phyloP scores from a whole-genome alignment of 2,888 invertebrate species.

The Campoletis raptor region DNA sequence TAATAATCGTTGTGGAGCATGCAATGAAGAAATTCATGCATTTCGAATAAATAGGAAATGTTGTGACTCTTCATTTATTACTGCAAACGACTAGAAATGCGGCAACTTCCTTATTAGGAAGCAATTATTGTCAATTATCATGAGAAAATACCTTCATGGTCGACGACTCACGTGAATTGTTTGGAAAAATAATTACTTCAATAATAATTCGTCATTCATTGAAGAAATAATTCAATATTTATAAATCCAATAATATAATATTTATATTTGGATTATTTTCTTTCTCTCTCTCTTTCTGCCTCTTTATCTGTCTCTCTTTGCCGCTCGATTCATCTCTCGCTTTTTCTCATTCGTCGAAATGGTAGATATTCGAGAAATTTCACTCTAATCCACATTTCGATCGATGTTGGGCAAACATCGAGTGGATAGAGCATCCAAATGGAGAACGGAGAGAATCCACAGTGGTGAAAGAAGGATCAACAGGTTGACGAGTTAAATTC shows the following conservation, averaged over 20 bases:
- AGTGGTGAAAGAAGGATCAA: conserved; percentile 64
- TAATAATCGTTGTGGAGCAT: not conserved
- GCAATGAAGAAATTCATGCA: not conserved
- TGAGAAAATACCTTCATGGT: not conserved
- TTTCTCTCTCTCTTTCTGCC: not conserved
- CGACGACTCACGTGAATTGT: not conserved
- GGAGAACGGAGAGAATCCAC: conserved; percentile 34
- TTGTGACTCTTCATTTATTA: not conserved
- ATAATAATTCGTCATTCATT: not conserved
- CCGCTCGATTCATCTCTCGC: not conserved
- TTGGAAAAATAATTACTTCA: not conserved
- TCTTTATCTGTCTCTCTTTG: not conserved
- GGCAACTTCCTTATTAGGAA: not conserved
- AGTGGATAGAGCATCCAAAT: conserved; percentile 32
- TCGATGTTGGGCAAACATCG: conserved; percentile 10
- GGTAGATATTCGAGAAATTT: conserved; percentile 22
- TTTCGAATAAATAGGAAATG: not conserved
- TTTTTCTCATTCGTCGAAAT: not conserved
- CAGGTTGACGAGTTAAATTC: conserved; percentile 63
- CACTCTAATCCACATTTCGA: not conserved
- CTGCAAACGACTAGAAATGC: not conserved
- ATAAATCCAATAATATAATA: too few relatives aligned
- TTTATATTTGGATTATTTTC: not conserved
- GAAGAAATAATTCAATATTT: not conserved
- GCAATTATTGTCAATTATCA: too few relatives aligned